Evolutionary conservation across 2,113 vertebrate genomes (phyloP), one percentile per base, ranked within the genome.

Genomic region (Syrmaticus mikado): DNA sequence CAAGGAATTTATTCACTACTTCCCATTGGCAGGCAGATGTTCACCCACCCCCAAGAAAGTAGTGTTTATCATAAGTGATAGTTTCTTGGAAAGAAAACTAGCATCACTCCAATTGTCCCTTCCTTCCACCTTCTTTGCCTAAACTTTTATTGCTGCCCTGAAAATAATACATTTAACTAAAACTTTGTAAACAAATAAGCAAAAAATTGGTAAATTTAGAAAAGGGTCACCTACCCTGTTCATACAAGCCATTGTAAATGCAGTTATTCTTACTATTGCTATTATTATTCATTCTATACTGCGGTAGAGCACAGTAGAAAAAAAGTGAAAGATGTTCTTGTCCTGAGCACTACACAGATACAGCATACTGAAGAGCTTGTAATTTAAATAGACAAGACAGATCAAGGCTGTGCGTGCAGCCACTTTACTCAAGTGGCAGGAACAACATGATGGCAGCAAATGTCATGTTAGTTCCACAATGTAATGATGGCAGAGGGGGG

Each of bases 381-480:
- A 24, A 21, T 40, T 80, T 53, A 73, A 82, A 48, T 9, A 48
- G 41, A 28, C 13, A 58, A 53, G 27, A 34, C 30, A 66, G 43
- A 13, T n/a, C 68, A 62, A 85, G 71, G 28, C n/a, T 68, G 7
- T 6, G 4, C 3, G 18, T 19, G 10, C 48, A 55, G 14, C 30
- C 6, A 0, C 27, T 66, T 80, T 64, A 55, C 13, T 8, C 50
- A 20, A 38, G 50, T 36, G 48, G 17, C 4, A 12, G 4, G 24
- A 76, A 22, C 2, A 3, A 28, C 9, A 32, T 0, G 4, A 11
- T 28, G 50, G 20, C 45, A 58, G 30, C 14, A 62, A 74, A 60
- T 3, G 36, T 28, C n/a, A 0, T 4, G 6, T 28, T 55, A 27
- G 41, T 58, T 55, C 20, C 41, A 41, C 18, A 20, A 0, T 4